Conservation (phyloP, 1,140 invertebrate genomes). For the Xylocopa sonorina region DNA sequence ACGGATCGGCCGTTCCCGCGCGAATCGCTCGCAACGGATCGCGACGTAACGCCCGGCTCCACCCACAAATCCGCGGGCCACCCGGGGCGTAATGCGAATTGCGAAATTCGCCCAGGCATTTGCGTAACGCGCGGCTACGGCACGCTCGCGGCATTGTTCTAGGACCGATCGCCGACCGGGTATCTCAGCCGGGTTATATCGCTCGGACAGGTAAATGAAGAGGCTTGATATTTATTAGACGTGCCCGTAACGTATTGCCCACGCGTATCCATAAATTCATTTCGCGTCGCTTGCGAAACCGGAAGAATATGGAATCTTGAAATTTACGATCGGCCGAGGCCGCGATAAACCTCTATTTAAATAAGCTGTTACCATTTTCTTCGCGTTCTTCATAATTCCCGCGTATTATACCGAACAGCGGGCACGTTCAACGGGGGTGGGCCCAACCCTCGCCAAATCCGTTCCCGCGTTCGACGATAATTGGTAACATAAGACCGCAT, state of each 20-base stretch:
- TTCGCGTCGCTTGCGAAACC: constrained; percentile 36
- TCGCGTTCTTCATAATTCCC: constrained; percentile 4
- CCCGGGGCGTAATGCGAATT: constrained; percentile 32
- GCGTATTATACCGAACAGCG: not conserved
- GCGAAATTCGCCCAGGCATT: constrained; percentile 51
- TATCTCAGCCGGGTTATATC: constrained; percentile 25
- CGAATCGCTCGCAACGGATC: constrained; percentile 45
- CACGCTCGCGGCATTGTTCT: constrained; percentile 60
- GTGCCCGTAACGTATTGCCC: constrained; percentile 44
- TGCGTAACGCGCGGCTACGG: constrained; percentile 58
- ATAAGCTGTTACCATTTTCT: constrained; percentile 45
- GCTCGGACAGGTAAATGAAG: constrained; percentile 49
- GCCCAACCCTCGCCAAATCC: not conserved
- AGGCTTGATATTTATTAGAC: constrained; percentile 53
- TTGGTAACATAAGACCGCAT: constrained; percentile 22
- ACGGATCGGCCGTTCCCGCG: constrained; percentile 64
- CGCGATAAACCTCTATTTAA: constrained; percentile 40
- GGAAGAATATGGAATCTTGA: constrained; percentile 44
- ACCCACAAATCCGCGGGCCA: constrained; percentile 56
- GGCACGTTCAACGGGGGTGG: not conserved
- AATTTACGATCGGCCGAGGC: constrained; percentile 38
- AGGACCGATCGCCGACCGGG: constrained; percentile 21
- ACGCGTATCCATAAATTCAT: constrained; percentile 49
- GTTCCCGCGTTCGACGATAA: constrained; percentile 27
- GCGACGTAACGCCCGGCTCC: constrained; percentile 28